phyloP scores from a whole-genome alignment of 1,140 invertebrate genomes.

The Dysdera silvatica region DNA sequence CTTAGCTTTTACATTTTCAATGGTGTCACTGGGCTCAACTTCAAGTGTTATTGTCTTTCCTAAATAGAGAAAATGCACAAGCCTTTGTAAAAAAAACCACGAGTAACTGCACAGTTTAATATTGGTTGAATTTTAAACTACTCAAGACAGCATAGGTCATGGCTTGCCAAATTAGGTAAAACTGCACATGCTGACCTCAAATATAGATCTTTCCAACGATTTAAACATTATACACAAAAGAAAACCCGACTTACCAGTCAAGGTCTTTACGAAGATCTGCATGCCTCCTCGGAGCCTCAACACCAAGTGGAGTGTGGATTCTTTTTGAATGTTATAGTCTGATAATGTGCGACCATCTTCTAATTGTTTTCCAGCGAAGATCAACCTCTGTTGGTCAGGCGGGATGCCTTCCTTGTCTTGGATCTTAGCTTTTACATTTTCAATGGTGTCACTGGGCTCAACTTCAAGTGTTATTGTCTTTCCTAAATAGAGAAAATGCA shows the following conservation, averaged over 20 bases:
- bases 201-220: neutral
- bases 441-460: constrained; percentile 71
- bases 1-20: constrained; percentile 90
- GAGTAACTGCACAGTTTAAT: too few relatives aligned
- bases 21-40: constrained; percentile 65
- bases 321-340: constrained; percentile 66
- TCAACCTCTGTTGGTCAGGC: constrained; percentile 48
- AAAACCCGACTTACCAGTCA: constrained; percentile 52
- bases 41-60: constrained; percentile 51
- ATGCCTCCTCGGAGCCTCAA: constrained; percentile 45
- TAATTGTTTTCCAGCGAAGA: constrained; percentile 51
- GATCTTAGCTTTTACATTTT: constrained; percentile 90
- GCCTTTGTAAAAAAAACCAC: too few relatives aligned
- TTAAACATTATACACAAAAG: neutral
- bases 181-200: neutral
- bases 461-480: constrained; percentile 49
- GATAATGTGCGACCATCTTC: constrained; percentile 54
- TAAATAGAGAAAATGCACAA: neutral
- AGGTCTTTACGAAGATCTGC: constrained; percentile 50
- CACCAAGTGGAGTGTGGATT: constrained; percentile 48
- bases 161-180: too few relatives aligned
- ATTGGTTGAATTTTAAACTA: too few relatives aligned
- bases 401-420: constrained; percentile 56
- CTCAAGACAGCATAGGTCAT: too few relatives aligned
- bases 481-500: neutral